Base-by-base conservation (phyloP, 2,113 vertebrate species). In the Herpetotheres cachinnans region DNA sequence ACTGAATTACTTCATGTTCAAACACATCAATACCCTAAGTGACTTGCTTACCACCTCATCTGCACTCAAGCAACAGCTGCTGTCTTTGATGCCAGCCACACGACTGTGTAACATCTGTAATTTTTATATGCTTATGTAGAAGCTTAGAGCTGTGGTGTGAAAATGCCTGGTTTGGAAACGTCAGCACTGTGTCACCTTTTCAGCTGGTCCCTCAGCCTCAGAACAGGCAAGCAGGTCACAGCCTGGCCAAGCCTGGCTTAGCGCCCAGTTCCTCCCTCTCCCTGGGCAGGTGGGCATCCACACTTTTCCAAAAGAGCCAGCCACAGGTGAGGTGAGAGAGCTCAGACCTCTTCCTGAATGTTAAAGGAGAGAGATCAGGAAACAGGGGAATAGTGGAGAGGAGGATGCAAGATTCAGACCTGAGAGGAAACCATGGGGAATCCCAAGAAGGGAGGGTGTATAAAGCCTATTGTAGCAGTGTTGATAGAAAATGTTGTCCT, bases 401-500 rank as follows among this genome's bases (percentile, higher is more conserved):
- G 13, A 89, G 12, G 16, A 59, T 8, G 4, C 3, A 1, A 65
- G 30, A 24, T 26, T 76, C 0, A 1, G 13, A 36, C 15, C 8
- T 58, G 40, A 54, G 30, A 69, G 29, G 26, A 74, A 86, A 80
- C 36, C 2, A 2, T 11, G 8, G 22, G 12, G 10, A 82, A 56
- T 36, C 21, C 18, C 62, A 76, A 34, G 54, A 73, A 73, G 52
- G 26, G 69, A 42, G 16, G 25, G 13, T 5, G 1, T 42, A 44
- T 34, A 59, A 92, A 89, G 54, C 11, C 16, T 71, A 8, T 29
- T 20, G 30, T 6, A 63, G 12, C 13, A 86, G 13, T 4, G 2
- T 2, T 59, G 42, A 20, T 34, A 56, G 50, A 70, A 84, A 76
- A 73, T 26, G 10, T 34, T 46, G 21, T 55, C 30, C 7, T 79